These are phyloP conservation scores for Paragorgia papillata DNA, from an alignment of 92 coral and sea anemone species.

Conservation along the genomic window DNA sequence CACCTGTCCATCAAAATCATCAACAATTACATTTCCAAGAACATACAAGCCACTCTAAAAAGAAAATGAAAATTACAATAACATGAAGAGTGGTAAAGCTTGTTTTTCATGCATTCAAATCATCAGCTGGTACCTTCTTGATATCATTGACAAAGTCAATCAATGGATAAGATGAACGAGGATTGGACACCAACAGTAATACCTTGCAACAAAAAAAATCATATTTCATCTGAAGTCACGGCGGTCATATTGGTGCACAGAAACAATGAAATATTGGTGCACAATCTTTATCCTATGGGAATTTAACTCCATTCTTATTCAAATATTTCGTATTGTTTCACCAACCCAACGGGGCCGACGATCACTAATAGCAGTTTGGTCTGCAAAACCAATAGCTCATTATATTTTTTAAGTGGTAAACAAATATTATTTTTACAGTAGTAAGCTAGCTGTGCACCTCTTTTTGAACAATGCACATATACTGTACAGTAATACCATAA, in stretches of 20 bases:
- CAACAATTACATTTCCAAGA: constrained; percentile 87
- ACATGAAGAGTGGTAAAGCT: background rate
- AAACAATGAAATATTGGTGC: no score
- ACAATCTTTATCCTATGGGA: no score
- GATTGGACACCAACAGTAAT: constrained; percentile 83
- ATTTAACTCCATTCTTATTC: no score
- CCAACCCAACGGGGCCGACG: background rate
- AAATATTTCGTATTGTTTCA: no score
- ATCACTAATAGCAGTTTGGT: background rate
- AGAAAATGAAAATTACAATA: background rate
- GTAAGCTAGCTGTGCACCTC: no score
- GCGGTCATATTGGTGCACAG: no score
- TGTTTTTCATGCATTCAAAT: background rate
- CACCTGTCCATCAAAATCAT: constrained; percentile 70
- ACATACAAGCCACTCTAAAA: constrained; percentile 89
- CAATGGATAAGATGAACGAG: constrained; percentile 90
- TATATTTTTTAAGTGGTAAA: no score
- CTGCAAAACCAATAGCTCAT: no score
- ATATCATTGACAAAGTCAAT: constrained; percentile 98
- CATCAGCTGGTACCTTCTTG: constrained; percentile 69
- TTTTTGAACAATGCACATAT: no score
- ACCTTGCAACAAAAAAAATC: constrained; percentile 18
- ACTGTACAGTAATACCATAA: no score
- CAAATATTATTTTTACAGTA: no score
- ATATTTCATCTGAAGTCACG: no score